phyloP scores from a whole-genome alignment of 2,888 invertebrate genomes.

The Aromia moschata region DNA sequence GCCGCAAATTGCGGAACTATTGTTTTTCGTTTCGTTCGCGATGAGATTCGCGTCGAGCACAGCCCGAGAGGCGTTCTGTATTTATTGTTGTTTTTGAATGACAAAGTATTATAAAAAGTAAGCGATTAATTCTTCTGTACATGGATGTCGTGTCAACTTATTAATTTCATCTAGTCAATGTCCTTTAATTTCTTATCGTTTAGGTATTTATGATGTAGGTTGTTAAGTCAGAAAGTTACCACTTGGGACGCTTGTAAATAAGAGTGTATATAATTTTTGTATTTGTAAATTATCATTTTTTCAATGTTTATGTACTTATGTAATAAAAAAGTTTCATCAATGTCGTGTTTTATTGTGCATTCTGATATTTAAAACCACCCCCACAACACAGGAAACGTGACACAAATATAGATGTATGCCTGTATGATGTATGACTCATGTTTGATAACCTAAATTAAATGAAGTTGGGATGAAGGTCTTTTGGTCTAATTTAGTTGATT shows the following conservation, averaged over 20 bases:
- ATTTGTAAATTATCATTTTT: slow-evolving; percentile 44
- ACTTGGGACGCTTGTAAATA: slow-evolving; percentile 40
- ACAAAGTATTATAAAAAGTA: slow-evolving; percentile 41
- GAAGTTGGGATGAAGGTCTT: no score
- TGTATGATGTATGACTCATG: no score
- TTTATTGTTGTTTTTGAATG: slow-evolving; percentile 37
- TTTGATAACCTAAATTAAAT: no score
- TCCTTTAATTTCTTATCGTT: slow-evolving; percentile 41
- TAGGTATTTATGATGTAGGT: slow-evolving; percentile 44
- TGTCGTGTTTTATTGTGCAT: neutral
- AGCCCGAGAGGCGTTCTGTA: slow-evolving; percentile 39
- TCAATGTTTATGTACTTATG: slow-evolving; percentile 46
- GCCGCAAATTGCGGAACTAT: slow-evolving; percentile 13
- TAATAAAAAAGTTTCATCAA: slow-evolving; percentile 29
- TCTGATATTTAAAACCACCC: no score
- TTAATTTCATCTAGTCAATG: slow-evolving; percentile 49
- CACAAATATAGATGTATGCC: no score
- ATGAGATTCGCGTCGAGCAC: slow-evolving; percentile 31
- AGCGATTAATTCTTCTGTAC: slow-evolving; percentile 33
- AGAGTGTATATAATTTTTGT: slow-evolving; percentile 43
- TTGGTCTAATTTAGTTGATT: no score
- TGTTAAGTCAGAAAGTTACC: slow-evolving; percentile 39
- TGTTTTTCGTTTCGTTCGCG: slow-evolving; percentile 28
- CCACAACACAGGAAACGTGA: no score
- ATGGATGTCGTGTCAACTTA: slow-evolving; percentile 38